Base-by-base conservation (phyloP, 2,797 vertebrate genomes). In the Halcyon badia region DNA sequence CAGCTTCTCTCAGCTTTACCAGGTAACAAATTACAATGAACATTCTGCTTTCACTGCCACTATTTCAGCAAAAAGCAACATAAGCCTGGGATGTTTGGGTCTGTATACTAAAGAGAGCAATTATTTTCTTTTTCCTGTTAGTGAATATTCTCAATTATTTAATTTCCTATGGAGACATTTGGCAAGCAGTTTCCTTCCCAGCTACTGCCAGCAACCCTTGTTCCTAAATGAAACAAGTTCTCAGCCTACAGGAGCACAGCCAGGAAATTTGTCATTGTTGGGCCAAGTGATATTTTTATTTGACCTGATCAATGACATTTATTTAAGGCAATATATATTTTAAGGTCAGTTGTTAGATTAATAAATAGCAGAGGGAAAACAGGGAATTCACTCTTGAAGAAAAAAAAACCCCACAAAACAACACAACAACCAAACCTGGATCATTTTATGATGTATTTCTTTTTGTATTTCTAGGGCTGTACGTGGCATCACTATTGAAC, bases 121-220 rank as follows among this genome's bases (percentile, higher is more conserved):
- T 83, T 78, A 28, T 92, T 94, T 91, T 78, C 81, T 68, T 85
- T 80, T 68, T 86, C 78, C 82, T 89, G 48, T 41, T 39, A 42
- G 64, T n/a, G 84, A 87, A 89, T 92, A 96, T 85, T 89, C 90
- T 78, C 90, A 92, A 89, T 94, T 94, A 96, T 94, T 97, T 87
- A 9, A 16, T 94, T 94, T 96, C 84, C 92, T 85, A 39, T 4
- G 16, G 84, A 94, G 87, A 71, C 60, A 13, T 94, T 94, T 95
- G 96, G 96, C 95, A 95, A 73, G 84, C 60, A 60, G 46, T 14
- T 94, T 66, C 77, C 92, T 93, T 70, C 80, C 68, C 87, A 85
- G 82, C 89, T 85, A 77, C 82, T 89, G 92, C 83, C 95, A 96
- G 90, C 80, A 91, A 41, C 60, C 77, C 95, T 68, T 64, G 81